Conservation (phyloP, 2,113 vertebrate genomes). For the Cyrtonyx montezumae region DNA sequence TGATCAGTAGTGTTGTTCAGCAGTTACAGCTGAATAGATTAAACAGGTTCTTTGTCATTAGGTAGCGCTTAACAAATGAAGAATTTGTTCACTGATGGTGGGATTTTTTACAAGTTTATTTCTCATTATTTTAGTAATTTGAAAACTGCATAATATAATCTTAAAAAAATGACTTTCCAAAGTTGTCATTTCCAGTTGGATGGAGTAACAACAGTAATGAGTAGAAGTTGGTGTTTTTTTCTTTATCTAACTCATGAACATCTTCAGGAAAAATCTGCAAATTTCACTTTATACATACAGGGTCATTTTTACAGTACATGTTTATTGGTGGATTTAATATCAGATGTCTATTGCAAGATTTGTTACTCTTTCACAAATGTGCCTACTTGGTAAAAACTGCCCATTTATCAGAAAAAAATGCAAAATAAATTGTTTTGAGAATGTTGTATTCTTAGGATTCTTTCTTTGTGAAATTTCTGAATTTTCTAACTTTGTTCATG, state of each 20-base stretch:
- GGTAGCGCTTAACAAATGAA: background rate
- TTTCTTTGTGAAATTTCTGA: background rate
- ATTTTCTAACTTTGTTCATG: background rate
- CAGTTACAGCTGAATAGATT: background rate
- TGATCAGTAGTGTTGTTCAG: background rate
- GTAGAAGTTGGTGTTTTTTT: background rate
- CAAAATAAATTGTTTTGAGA: background rate
- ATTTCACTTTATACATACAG: background rate
- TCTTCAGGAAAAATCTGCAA: background rate
- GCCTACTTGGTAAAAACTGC: background rate
- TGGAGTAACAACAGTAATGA: background rate
- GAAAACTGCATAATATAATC: background rate
- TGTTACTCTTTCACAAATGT: background rate
- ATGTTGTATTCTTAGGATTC: background rate
- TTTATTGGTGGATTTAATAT: background rate
- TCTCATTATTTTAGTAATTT: background rate
- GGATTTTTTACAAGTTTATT: background rate
- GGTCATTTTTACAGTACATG: background rate
- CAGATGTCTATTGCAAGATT: background rate
- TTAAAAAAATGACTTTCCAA: background rate
- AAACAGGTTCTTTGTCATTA: background rate
- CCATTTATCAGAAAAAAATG: background rate
- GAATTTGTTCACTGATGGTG: background rate
- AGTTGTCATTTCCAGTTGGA: background rate
- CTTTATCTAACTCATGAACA: background rate